Evolutionary conservation across 2,888 invertebrate genomes (phyloP), one percentile per base, ranked within the genome.

Genomic region (Acleris holmiana): DNA sequence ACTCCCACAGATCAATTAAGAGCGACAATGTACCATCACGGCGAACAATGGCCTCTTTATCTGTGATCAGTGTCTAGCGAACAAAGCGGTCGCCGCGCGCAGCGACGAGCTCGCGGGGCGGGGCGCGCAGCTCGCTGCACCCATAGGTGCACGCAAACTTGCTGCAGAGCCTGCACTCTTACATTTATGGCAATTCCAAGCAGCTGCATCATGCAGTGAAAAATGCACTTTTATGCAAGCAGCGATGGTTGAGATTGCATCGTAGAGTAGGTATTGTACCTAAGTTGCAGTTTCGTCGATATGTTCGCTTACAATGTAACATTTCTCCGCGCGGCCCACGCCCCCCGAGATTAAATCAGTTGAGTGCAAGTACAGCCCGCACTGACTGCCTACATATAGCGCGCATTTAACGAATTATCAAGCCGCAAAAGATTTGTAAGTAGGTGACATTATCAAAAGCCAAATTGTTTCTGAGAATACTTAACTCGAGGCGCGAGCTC

Each of bases 41-140:
- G n/a, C 21, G 46, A 56, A 62, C 61, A 62, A 62, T 62, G 61
- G 61, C 40, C 41, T 62, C 41, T 62, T 62, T 62, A 62, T 62
- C 61, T 55, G 50, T 56, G 50, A 61, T 61, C 54, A 40, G 40
- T 40, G 21, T 40, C 53, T 40, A 53, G 51, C 40, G 53, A 17
- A 35, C 35, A 19, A 18, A 35, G 51, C 51, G 51, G 23, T 58
- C 48, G 47, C 35, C 35, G 13, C 35, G 29, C 29, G 29, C 25
- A 18, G 60, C 17, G 23, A n/a, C n/a, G n/a, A n/a, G n/a, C n/a
- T n/a, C 18, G 15, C 13, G 8, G 19, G 29, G 15, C 13, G 35
- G 51, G 29, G 60, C 17, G 23, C 46, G 13, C n/a, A n/a, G 51
- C 18, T 19, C 49, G 17, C 10, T 7, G 56, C 56, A 19, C 4